Percentiles rank a stretch among this genome's conserved stretches.
Conservation (phyloP, 2,888 invertebrate genomes). For the Andrena flavipes region DNA sequence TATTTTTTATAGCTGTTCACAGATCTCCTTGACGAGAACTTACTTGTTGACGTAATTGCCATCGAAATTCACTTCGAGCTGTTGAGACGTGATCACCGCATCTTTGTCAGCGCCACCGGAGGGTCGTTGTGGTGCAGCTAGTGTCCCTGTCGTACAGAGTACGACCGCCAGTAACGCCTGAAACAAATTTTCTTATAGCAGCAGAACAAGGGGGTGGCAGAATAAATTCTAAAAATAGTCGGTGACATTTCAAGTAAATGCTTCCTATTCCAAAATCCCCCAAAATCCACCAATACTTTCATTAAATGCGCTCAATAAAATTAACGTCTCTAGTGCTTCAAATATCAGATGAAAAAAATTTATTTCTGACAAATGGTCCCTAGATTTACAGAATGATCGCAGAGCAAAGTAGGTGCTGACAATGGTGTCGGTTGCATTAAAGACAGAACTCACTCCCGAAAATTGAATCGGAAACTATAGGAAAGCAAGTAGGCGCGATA, state of each 20-base stretch:
- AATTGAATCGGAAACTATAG: neutral
- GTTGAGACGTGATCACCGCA: slow-evolving; percentile 83
- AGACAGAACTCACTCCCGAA: neutral
- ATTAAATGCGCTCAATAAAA: too few species aligned
- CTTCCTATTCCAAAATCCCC: too few species aligned
- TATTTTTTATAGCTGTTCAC: neutral
- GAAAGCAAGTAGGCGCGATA: slow-evolving; percentile 11
- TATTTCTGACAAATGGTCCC: too few species aligned
- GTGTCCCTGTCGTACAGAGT: slow-evolving; percentile 79
- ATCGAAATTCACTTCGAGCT: slow-evolving; percentile 83
- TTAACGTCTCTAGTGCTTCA: too few species aligned
- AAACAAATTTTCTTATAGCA: slow-evolving; percentile 19
- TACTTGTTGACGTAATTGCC: slow-evolving; percentile 84
- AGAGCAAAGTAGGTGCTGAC: too few species aligned
- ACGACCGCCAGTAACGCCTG: slow-evolving; percentile 81
- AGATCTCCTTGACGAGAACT: slow-evolving; percentile 53
- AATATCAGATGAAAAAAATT: too few species aligned
- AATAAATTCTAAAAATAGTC: neutral
- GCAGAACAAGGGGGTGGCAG: neutral
- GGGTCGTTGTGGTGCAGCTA: slow-evolving; percentile 79
- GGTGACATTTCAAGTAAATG: too few species aligned
- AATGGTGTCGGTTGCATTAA: too few species aligned
- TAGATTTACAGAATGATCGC: too few species aligned
- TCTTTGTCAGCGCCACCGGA: slow-evolving; percentile 80
- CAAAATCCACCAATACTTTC: too few species aligned